These are phyloP conservation scores for Rhinoraja longicauda DNA, from an alignment of 2,797 vertebrate species.

Conservation along the genomic window DNA sequence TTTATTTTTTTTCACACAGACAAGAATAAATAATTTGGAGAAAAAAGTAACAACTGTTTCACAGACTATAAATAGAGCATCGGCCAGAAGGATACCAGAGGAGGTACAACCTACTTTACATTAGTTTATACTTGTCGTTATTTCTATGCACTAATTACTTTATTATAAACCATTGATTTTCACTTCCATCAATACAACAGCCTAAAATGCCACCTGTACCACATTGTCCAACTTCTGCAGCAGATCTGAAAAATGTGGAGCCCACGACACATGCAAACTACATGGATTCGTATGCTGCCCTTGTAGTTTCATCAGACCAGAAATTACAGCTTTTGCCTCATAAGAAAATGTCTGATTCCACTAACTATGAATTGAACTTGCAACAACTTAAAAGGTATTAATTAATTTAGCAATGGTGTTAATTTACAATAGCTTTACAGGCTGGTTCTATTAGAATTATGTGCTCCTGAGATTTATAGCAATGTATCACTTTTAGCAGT, in stretches of 20 bases:
- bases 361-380: background rate
- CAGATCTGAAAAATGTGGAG: background rate
- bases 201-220: background rate
- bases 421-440: background rate
- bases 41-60: conserved; percentile 1
- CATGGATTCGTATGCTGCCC: background rate
- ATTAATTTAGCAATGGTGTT: background rate
- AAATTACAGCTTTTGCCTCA: background rate
- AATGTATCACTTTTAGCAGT: background rate
- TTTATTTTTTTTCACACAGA: conserved; percentile 9
- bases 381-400: background rate
- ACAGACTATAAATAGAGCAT: background rate
- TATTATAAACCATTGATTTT: background rate
- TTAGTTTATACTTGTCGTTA: background rate
- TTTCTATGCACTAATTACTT: background rate
- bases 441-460: background rate
- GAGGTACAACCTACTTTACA: background rate
- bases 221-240: background rate
- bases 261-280: background rate
- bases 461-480: background rate
- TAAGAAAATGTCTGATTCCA: background rate
- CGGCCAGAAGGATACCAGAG: background rate
- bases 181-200: background rate
- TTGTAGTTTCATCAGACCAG: background rate
- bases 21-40: conserved; percentile 34